phyloP scores from a whole-genome alignment of 2,113 vertebrate species.

The Columba janthina region DNA sequence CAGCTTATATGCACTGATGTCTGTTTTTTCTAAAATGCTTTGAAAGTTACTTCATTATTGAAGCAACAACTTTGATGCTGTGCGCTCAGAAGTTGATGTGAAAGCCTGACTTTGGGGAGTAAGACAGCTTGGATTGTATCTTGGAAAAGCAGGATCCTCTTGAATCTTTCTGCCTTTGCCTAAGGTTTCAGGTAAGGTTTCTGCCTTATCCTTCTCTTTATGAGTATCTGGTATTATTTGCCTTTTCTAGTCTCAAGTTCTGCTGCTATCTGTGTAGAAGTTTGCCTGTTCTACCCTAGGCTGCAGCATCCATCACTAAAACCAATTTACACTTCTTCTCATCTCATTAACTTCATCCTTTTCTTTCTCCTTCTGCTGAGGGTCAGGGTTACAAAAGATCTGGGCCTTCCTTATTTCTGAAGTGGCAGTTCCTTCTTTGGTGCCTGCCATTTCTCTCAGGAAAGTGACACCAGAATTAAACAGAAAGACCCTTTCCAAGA shows the following conservation, averaged over 20 bases:
- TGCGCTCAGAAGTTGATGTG: neutral
- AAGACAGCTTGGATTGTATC: neutral
- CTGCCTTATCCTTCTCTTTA: neutral
- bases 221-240: neutral
- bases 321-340: neutral
- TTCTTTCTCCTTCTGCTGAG: neutral
- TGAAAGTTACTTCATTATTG: neutral
- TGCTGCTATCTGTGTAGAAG: neutral
- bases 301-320: neutral
- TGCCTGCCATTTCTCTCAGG: neutral
- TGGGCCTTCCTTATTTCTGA: neutral
- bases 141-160: neutral
- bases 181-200: neutral
- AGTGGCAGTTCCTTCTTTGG: neutral
- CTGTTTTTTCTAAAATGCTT: neutral
- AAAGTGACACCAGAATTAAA: neutral
- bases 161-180: neutral
- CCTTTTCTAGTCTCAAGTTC: neutral
- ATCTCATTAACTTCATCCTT: neutral
- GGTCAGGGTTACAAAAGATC: neutral
- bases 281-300: neutral
- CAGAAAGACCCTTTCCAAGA: neutral
- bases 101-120: neutral
- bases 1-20: neutral
- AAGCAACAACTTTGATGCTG: neutral